A percentile compares a stretch with the other conserved stretches of the same genome.
Conservation (phyloP, 2,888 invertebrate genomes). For the Synergus japonicus region DNA sequence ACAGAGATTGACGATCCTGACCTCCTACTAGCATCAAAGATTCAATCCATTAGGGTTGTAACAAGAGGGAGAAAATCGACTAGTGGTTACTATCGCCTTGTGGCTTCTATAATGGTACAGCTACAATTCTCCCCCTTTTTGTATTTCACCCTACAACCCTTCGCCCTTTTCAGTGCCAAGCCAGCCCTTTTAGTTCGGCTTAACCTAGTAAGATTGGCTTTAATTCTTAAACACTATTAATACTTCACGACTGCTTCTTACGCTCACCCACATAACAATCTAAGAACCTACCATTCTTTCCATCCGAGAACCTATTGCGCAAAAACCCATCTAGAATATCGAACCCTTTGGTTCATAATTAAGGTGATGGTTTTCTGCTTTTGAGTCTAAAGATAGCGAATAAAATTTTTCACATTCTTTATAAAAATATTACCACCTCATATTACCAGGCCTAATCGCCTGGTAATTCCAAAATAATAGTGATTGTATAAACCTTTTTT, state of each 20-base stretch:
- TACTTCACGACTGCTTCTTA: constrained; percentile 60
- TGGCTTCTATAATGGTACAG: constrained; percentile 50
- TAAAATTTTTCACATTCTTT: background rate
- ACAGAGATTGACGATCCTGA: constrained; percentile 63
- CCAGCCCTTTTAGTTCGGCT: constrained; percentile 54
- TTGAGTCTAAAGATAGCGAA: background rate
- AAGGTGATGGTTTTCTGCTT: constrained; percentile 21
- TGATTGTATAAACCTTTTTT: too few relatives aligned
- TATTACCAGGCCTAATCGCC: too few relatives aligned
- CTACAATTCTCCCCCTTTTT: constrained; percentile 51
- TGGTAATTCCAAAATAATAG: too few relatives aligned
- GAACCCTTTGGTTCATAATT: background rate
- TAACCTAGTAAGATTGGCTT: constrained; percentile 69
- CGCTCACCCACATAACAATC: constrained; percentile 44
- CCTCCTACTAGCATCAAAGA: constrained; percentile 65
- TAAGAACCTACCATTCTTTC: constrained; percentile 21
- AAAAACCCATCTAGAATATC: constrained; percentile 9
- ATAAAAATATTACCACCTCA: background rate
- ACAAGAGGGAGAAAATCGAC: background rate
- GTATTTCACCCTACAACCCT: constrained; percentile 48
- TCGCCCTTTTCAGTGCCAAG: constrained; percentile 45
- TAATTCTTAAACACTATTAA: constrained; percentile 69
- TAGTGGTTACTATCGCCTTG: constrained; percentile 45
- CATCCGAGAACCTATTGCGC: background rate
- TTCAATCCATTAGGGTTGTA: constrained; percentile 66